A percentile compares a stretch with the other conserved stretches of the same genome.
Conservation (phyloP, 2,797 vertebrate species). For the Scomberomorus guttatus region DNA sequence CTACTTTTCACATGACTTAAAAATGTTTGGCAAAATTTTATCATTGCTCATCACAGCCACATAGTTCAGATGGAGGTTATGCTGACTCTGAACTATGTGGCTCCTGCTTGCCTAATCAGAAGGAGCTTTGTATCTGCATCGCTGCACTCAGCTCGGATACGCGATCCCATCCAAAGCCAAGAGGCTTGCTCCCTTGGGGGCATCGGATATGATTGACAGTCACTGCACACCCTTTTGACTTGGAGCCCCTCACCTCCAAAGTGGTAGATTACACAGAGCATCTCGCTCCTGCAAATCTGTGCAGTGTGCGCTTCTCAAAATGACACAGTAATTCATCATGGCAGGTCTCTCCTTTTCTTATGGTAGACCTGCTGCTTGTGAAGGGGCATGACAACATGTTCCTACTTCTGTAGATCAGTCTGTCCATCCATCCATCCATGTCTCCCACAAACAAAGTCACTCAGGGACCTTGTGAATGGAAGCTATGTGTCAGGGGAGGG, state of each 20-base stretch:
- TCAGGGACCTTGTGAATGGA: constrained; percentile 62
- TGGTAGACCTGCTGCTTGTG: constrained; percentile 42
- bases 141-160: constrained; percentile 43
- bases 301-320: constrained; percentile 42
- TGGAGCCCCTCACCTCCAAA: constrained; percentile 45
- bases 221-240: constrained; percentile 61
- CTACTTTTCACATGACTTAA: constrained; percentile 20
- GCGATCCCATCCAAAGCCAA: constrained; percentile 43
- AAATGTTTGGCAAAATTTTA: constrained; percentile 43
- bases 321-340: constrained; percentile 69
- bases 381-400: constrained; percentile 41
- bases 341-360: constrained; percentile 62
- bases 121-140: constrained; percentile 64
- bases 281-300: constrained; percentile 42
- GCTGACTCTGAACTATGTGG: constrained; percentile 52
- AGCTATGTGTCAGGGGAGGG: constrained; percentile 79
- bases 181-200: constrained; percentile 7
- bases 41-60: constrained; percentile 51
- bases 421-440: constrained; percentile 31
- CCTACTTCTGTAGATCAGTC: constrained; percentile 25
- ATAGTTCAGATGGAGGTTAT: constrained; percentile 51
- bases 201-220: constrained; percentile 68
- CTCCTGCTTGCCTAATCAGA: constrained; percentile 65
- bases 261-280: constrained; percentile 50
- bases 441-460: constrained; percentile 52